Evolutionary conservation across 2,113 vertebrate genomes (phyloP).

Genomic region (Colius striatus): DNA sequence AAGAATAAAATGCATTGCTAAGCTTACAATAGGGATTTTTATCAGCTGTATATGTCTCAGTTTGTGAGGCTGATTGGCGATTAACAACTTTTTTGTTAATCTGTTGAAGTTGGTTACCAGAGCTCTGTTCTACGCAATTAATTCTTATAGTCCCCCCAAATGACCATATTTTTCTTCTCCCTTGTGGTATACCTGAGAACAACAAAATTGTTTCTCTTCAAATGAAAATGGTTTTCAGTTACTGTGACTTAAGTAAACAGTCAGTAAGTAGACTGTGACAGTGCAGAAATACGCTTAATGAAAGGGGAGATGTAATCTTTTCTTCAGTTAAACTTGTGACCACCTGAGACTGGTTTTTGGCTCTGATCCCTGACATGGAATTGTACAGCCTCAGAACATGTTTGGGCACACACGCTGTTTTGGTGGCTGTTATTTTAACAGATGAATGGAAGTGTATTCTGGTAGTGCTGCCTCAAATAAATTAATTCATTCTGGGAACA

Average conservation of each 20-base stretch:
- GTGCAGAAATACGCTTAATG: not conserved
- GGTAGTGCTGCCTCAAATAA: not conserved
- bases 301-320: not conserved
- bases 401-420: not conserved
- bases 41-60: not conserved
- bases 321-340: not conserved
- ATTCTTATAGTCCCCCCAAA: not conserved
- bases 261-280: not conserved
- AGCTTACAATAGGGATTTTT: not conserved
- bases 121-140: not conserved
- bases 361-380: not conserved
- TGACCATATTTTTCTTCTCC: accelerated
- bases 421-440: not conserved
- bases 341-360: not conserved
- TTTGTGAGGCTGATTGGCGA: not conserved
- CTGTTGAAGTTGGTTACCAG: not conserved
- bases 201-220: not conserved
- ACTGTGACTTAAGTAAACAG: not conserved
- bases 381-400: no score
- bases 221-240: not conserved
- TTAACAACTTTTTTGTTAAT: not conserved
- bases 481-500: not conserved
- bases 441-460: not conserved
- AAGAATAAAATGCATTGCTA: not conserved
- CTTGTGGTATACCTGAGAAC: not conserved